Percentiles rank a stretch among this genome's conserved stretches.
These are phyloP conservation scores for Periophthalmodon schlosseri DNA, from an alignment of 2,113 vertebrate species.

Conservation along the genomic window DNA sequence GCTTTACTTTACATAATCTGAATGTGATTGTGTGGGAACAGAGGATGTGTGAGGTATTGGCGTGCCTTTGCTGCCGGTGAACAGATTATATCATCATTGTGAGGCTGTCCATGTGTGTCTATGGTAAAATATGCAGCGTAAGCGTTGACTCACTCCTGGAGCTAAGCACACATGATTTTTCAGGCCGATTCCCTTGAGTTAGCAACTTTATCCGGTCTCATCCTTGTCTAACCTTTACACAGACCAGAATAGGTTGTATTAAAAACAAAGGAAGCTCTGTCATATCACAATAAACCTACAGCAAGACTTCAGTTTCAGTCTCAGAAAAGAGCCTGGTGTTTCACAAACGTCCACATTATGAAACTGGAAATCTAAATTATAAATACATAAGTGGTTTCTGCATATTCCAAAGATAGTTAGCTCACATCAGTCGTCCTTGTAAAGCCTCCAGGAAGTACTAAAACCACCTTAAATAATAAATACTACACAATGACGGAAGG, in stretches of 20 bases:
- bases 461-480: neutral
- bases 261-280: neutral
- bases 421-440: neutral
- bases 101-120: conserved; percentile 23
- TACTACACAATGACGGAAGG: neutral
- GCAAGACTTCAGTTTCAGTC: neutral
- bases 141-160: conserved; percentile 32
- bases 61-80: conserved; percentile 6
- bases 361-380: neutral
- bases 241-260: conserved; percentile 1
- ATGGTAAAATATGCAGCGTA: conserved; percentile 32
- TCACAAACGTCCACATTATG: neutral
- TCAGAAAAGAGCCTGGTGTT: neutral
- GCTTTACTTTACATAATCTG: neutral
- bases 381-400: neutral
- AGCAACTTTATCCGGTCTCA: conserved; percentile 4
- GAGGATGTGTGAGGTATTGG: neutral
- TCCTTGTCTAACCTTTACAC: conserved; percentile 26
- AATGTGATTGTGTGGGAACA: conserved; percentile 2
- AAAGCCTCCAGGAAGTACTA: neutral
- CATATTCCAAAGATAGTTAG: neutral
- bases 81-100: conserved; percentile 27
- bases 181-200: conserved; percentile 14
- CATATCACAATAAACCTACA: conserved; percentile 11
- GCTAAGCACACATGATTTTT: conserved; percentile 8